phyloP scores from a whole-genome alignment of 64 coral and sea anemone species.

The Hydrozoanthus tunicans region DNA sequence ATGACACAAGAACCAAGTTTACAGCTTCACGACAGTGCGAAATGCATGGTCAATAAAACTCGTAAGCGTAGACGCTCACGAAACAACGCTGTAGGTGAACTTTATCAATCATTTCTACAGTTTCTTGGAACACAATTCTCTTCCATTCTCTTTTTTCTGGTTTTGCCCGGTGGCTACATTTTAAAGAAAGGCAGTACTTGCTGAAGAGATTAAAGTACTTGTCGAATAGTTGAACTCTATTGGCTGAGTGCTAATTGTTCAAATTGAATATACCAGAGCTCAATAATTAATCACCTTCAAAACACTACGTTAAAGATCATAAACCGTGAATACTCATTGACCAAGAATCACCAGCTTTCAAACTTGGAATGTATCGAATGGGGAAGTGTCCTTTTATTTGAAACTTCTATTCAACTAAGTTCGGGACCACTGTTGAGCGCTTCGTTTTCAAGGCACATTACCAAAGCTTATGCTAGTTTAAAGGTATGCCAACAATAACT shows the following conservation, averaged over 20 bases:
- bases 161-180: conserved; percentile 35
- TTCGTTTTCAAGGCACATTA: conserved; percentile 5
- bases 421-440: no score
- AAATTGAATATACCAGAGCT: conserved; percentile 20
- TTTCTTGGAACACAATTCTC: not conserved
- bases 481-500: conserved; percentile 41
- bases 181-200: not conserved
- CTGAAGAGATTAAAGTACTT: not conserved
- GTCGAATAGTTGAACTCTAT: conserved; percentile 22
- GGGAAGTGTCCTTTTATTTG: not conserved
- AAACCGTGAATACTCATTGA: not conserved
- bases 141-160: not conserved
- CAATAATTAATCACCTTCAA: conserved; percentile 39
- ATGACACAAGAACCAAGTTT: no score
- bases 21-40: no score
- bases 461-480: conserved; percentile 40
- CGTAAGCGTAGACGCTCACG: no score
- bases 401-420: not conserved
- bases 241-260: conserved; percentile 25
- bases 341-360: not conserved
- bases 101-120: no score
- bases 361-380: not conserved
- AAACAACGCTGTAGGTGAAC: no score
- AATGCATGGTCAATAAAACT: no score
- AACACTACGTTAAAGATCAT: conserved; percentile 10